phyloP scores from a whole-genome alignment of 2,888 invertebrate genomes.

The Caenorhabditis macrosperma region DNA sequence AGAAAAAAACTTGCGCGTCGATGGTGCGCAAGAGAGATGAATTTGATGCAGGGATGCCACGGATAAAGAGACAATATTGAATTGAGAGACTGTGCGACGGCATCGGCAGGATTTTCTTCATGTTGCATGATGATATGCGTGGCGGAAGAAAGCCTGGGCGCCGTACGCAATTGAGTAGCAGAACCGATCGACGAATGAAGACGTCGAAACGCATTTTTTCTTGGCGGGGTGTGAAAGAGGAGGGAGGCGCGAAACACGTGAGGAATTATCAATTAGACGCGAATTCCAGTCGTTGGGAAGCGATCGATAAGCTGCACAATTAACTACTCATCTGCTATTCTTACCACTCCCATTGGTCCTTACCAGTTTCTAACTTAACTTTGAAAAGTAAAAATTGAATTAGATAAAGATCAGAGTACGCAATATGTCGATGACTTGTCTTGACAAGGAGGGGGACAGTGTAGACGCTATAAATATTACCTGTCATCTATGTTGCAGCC shows the following conservation, averaged over 20 bases:
- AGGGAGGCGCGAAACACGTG: neutral
- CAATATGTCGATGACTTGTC: constrained; percentile 7
- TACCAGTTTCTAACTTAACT: neutral
- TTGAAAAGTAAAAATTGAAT: neutral
- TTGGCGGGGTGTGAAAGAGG: no score
- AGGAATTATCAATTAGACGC: neutral
- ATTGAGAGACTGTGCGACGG: constrained; percentile 29
- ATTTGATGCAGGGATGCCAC: constrained; percentile 26
- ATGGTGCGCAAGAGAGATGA: neutral
- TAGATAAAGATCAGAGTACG: constrained; percentile 17
- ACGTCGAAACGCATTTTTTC: constrained; percentile 8
- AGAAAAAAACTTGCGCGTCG: constrained; percentile 32
- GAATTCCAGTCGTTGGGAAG: no score
- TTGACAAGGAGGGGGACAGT: constrained; percentile 4
- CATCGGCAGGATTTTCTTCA: constrained; percentile 27
- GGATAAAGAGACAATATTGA: constrained; percentile 47
- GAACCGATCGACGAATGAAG: constrained; percentile 5
- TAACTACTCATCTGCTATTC: no score
- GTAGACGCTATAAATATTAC: constrained; percentile 38
- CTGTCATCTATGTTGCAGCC: constrained; percentile 19
- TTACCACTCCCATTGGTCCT: no score
- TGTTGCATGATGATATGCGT: constrained; percentile 32
- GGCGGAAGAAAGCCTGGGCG: constrained; percentile 4
- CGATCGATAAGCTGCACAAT: no score
- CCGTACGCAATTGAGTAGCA: constrained; percentile 12